Conservation (phyloP, 2,888 invertebrate genomes). For the Melikaiella ostensackeni region DNA sequence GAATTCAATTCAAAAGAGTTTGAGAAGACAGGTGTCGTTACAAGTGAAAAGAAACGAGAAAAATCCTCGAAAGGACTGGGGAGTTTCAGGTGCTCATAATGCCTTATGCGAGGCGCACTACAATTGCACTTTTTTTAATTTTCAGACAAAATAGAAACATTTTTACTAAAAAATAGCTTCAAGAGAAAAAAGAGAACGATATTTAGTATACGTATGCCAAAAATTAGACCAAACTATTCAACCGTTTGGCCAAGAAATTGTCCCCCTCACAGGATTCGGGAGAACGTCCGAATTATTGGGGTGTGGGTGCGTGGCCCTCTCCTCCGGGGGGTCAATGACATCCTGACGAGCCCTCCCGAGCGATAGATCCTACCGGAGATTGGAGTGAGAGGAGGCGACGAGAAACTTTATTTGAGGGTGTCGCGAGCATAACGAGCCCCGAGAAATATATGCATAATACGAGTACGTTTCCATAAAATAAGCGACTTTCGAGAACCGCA, state of each 20-base stretch:
- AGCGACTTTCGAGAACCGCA: conserved; percentile 8
- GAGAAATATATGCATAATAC: conserved; percentile 25
- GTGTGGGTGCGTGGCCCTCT: conserved; percentile 45
- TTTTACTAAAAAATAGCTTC: too few relatives aligned
- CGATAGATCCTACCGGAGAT: conserved; percentile 22
- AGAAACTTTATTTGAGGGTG: conserved; percentile 21
- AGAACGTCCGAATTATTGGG: conserved; percentile 46
- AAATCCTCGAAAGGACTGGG: background rate
- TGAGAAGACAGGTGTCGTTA: background rate
- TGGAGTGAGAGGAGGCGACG: conserved; percentile 18
- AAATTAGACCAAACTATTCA: too few relatives aligned
- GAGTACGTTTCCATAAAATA: conserved; percentile 24
- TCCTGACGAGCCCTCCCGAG: conserved; percentile 6
- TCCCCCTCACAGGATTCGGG: conserved; percentile 22
- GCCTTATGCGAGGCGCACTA: too few relatives aligned
- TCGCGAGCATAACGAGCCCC: conserved; percentile 19
- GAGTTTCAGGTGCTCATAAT: conserved; percentile 39
- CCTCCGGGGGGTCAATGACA: conserved; percentile 47
- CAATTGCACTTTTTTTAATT: too few relatives aligned
- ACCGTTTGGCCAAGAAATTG: too few relatives aligned
- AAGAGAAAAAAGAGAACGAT: too few relatives aligned
- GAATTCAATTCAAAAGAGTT: background rate
- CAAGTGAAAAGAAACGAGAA: background rate
- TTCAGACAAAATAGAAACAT: too few relatives aligned
- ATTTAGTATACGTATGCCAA: too few relatives aligned